phyloP scores from a whole-genome alignment of 2,888 invertebrate species.

The Falcaria lacertinaria region DNA sequence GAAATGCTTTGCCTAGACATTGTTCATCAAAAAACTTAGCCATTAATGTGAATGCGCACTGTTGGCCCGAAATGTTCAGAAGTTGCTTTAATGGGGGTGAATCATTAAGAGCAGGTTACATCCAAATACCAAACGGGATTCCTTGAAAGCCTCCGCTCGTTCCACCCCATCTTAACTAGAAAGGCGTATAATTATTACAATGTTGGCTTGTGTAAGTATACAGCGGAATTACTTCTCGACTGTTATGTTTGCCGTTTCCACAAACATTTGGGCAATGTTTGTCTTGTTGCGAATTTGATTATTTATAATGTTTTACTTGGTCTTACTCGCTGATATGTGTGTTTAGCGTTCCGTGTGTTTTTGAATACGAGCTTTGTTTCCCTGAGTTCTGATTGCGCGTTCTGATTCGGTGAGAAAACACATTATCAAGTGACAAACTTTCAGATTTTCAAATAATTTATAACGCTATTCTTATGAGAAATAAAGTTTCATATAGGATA shows the following conservation, averaged over 20 bases:
- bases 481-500: no score
- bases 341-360: neutral
- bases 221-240: slow-evolving; percentile 7
- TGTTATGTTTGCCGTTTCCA: slow-evolving; percentile 6
- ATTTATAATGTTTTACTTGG: slow-evolving; percentile 1
- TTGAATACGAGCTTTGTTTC: neutral
- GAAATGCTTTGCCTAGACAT: no score
- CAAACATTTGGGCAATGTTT: slow-evolving; percentile 2
- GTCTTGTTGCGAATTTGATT: slow-evolving; percentile 1
- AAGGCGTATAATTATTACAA: slow-evolving; percentile 10
- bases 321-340: neutral
- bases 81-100: slow-evolving; percentile 2
- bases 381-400: neutral
- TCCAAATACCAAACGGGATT: neutral
- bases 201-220: slow-evolving; percentile 9
- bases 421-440: no score
- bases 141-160: slow-evolving; percentile 6
- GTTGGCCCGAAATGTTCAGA: neutral
- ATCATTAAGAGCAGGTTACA: slow-evolving; percentile 2
- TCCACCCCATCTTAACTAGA: slow-evolving; percentile 14
- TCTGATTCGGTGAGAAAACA: neutral
- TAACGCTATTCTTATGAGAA: no score
- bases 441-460: no score
- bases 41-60: neutral
- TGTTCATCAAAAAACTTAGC: no score